Conservation (phyloP, 2,113 vertebrate genomes). For the Vidua macroura region DNA sequence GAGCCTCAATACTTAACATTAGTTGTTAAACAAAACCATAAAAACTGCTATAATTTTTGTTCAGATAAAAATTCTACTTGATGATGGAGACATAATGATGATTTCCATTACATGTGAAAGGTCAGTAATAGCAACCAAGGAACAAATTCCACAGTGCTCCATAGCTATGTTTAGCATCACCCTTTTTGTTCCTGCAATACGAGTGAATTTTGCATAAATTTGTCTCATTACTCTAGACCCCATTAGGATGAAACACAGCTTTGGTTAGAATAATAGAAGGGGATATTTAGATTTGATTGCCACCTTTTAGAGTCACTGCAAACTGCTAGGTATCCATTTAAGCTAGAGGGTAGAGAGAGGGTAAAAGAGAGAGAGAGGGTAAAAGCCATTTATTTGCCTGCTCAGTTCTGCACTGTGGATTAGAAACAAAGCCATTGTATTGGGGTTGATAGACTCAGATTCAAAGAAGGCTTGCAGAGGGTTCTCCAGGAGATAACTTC, state of each 20-base stretch:
- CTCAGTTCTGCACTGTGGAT: fast-evolving
- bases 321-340: neutral
- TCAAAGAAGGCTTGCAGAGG: neutral
- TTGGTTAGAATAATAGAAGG: neutral
- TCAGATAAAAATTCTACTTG: neutral
- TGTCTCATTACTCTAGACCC: neutral
- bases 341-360: neutral
- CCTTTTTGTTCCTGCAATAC: neutral
- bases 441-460: neutral
- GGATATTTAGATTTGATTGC: neutral
- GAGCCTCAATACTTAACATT: neutral
- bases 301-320: neutral
- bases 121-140: neutral
- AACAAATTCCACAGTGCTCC: neutral
- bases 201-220: neutral
- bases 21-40: neutral
- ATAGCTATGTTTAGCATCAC: neutral
- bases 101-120: neutral
- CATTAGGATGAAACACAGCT: neutral
- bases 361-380: neutral
- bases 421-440: neutral
- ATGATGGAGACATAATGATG: neutral
- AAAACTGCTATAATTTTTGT: neutral
- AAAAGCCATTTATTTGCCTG: neutral
- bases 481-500: neutral